These are phyloP conservation scores for Microctenopoma lineatum DNA, from an alignment of 2,797 vertebrate genomes.

Conservation along the genomic window DNA sequence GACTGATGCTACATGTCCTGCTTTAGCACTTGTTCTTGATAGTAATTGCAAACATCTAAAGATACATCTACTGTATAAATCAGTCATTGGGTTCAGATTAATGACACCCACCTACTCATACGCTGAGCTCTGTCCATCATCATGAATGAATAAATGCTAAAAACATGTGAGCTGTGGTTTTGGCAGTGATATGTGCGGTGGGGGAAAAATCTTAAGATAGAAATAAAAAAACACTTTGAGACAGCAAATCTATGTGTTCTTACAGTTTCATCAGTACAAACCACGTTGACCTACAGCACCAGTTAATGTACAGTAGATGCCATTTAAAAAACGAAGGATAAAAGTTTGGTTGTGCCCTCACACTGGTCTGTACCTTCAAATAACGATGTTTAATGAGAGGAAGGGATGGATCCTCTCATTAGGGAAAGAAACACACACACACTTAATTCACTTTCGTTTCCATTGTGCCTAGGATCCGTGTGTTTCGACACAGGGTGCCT, in stretches of 20 bases:
- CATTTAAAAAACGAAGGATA: neutral
- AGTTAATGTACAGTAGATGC: neutral
- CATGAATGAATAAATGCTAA: too few species aligned
- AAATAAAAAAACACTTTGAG: neutral
- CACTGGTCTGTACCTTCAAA: slow-evolving; percentile 13
- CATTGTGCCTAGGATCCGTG: slow-evolving; percentile 23
- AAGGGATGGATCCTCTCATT: slow-evolving; percentile 39
- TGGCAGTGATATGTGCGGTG: slow-evolving; percentile 2
- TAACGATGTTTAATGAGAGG: slow-evolving; percentile 10
- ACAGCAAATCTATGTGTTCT: neutral
- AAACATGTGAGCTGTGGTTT: neutral
- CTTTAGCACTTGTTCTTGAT: too few species aligned
- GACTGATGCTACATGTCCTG: too few species aligned
- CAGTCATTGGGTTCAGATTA: too few species aligned
- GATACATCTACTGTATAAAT: too few species aligned
- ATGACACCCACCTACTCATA: too few species aligned
- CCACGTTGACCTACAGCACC: neutral
- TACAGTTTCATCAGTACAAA: neutral
- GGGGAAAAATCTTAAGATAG: neutral
- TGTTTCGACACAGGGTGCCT: slow-evolving; percentile 30
- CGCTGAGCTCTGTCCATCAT: too few species aligned
- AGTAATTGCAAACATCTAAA: too few species aligned
- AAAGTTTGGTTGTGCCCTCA: neutral
- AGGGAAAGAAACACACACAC: slow-evolving; percentile 20
- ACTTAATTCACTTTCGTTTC: slow-evolving; percentile 25